Base-by-base conservation (phyloP, 2,888 invertebrate genomes). In the Monopis laevigella region DNA sequence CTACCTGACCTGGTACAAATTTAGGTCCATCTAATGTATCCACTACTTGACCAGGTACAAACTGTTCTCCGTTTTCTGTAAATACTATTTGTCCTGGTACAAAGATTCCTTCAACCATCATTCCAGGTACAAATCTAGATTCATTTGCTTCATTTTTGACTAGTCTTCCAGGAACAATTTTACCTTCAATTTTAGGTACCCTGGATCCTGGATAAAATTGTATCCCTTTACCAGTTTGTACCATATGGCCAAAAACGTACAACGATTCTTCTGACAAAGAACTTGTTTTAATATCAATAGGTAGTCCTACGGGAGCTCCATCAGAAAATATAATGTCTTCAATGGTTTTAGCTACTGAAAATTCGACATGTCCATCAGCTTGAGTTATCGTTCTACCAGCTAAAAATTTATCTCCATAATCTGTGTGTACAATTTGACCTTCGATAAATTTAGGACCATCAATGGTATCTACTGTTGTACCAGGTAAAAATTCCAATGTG, bases 1-100 rank as follows among this genome's bases (percentile, higher is more conserved):
- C 88, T 52, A 90, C 86, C 71, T 90, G 89, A 2, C 91, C 91
- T 2, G 90, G 89, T 11, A 91, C 88, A 59, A 91, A 90, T 59
- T 89, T 89, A 0, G 86, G 84, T 14, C 86, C 86, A 50, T 84
- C 85, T 36, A 82, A 74, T 2, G 88, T 88, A 51, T 88, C 87
- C n/a, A 88, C 85, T 1, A 88, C 86, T 69, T 88, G 88, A 1
- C 88, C 89, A 1, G 88, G 87, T 3, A 88, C 85, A 54, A 89
- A 88, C 49, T 88, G 87, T 50, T 87, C 87, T 3, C 88, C 88
- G 45, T 83, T 84, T 55, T 88, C 87, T 4, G 88, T 88, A 51
- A 82, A 84, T 0, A 88, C 86, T 46, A 86, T 83, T 68, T 88
- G 88, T 2, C 88, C 88, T 0, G 88, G 87, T 11, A 88, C 80